Percentiles rank a stretch among this genome's conserved stretches.
These are phyloP conservation scores for Agrotis puta DNA, from an alignment of 2,888 invertebrate species.

Conservation along the genomic window DNA sequence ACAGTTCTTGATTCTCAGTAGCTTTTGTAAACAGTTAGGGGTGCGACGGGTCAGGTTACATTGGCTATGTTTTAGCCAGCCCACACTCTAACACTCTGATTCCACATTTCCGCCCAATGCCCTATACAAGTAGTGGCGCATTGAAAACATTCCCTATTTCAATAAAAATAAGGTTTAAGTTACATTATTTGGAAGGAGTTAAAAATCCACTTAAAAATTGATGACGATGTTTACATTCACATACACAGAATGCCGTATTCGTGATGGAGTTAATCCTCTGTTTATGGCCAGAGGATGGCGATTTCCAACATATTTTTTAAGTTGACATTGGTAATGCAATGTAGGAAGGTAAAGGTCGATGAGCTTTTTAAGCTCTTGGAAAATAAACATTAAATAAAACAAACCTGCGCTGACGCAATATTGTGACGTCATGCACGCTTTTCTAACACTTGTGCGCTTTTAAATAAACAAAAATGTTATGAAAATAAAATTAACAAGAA, in stretches of 20 bases:
- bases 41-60: constrained; percentile 73
- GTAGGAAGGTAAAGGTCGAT: neutral
- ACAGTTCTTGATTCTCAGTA: constrained; percentile 61
- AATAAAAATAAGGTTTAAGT: constrained; percentile 63
- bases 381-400: neutral
- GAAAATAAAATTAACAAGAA: no score
- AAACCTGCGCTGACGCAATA: no score
- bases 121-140: constrained; percentile 74
- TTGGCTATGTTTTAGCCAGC: constrained; percentile 78
- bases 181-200: neutral
- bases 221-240: constrained; percentile 32
- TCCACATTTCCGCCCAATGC: constrained; percentile 87
- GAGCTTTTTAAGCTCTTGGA: neutral
- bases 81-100: constrained; percentile 85
- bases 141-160: constrained; percentile 73
- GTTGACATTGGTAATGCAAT: constrained; percentile 20
- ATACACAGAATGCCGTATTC: constrained; percentile 24
- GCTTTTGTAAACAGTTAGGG: constrained; percentile 67
- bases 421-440: no score
- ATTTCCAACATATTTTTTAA: constrained; percentile 4
- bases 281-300: neutral
- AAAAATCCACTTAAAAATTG: constrained; percentile 45
- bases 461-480: no score
- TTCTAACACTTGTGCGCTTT: no score
- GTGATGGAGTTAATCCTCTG: constrained; percentile 32